Evolutionary conservation across 2,888 invertebrate species (phyloP).

Genomic region (Cheilosia pagana): DNA sequence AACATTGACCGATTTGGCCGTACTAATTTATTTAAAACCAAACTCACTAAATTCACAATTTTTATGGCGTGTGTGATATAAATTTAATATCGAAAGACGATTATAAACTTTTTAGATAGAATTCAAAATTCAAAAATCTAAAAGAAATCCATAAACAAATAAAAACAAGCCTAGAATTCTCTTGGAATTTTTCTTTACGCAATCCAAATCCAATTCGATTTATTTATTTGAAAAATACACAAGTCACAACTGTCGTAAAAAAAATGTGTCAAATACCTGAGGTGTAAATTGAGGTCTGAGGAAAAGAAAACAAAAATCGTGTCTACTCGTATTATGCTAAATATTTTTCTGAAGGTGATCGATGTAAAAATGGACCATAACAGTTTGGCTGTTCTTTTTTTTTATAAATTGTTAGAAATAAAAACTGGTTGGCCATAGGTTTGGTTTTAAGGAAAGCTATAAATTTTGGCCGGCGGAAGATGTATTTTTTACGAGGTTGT

Average conservation of each 20-base stretch:
- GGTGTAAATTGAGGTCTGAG: slow-evolving; percentile 44
- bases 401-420: too few relatives aligned
- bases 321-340: slow-evolving; percentile 12
- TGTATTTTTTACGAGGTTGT: neutral
- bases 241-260: slow-evolving; percentile 21
- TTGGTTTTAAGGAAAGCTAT: neutral
- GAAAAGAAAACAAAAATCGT: neutral
- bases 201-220: neutral
- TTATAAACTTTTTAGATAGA: neutral
- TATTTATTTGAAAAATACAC: slow-evolving; percentile 6
- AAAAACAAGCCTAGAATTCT: neutral
- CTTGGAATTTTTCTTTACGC: neutral
- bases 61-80: too few relatives aligned
- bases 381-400: too few relatives aligned
- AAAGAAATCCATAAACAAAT: slow-evolving; percentile 7
- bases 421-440: too few relatives aligned
- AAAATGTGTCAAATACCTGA: slow-evolving; percentile 51
- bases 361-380: too few relatives aligned
- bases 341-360: neutral
- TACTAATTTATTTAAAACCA: too few relatives aligned
- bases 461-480: neutral
- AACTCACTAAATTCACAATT: too few relatives aligned
- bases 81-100: too few relatives aligned
- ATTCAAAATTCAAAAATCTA: neutral
- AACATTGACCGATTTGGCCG: too few relatives aligned